Percentiles rank a stretch among this genome's conserved stretches.
phyloP scores from a whole-genome alignment of 2,113 vertebrate species.

The Electrona antarctica region DNA sequence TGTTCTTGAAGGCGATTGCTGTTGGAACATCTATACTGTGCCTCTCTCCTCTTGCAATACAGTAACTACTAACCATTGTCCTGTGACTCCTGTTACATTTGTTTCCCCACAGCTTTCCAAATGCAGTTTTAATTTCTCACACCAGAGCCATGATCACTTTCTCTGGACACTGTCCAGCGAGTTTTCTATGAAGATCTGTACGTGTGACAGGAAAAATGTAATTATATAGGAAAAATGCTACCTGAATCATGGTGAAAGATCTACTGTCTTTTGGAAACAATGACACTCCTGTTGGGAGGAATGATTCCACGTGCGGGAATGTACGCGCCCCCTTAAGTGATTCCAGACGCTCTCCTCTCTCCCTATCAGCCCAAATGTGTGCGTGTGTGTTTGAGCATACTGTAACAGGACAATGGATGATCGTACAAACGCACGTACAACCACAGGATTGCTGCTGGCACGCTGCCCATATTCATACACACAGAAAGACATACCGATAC shows the following conservation, averaged over 20 bases:
- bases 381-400: too few relatives aligned
- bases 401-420: too few relatives aligned
- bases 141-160: conserved; percentile 2
- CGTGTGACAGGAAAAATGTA: conserved; percentile 53
- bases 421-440: too few relatives aligned
- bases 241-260: conserved; percentile 60
- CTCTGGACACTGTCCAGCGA: not conserved
- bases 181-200: conserved; percentile 33
- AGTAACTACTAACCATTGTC: too few relatives aligned
- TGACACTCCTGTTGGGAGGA: conserved; percentile 71
- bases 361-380: conserved; percentile 32
- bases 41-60: too few relatives aligned
- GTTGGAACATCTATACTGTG: too few relatives aligned
- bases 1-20: too few relatives aligned
- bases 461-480: not conserved
- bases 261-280: conserved; percentile 71
- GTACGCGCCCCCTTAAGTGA: conserved; percentile 61
- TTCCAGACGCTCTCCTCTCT: conserved; percentile 71
- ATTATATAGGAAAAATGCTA: conserved; percentile 58
- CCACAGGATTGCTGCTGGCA: too few relatives aligned
- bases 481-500: conserved; percentile 12
- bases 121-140: not conserved
- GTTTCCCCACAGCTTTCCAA: conserved; percentile 1
- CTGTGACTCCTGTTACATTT: too few relatives aligned
- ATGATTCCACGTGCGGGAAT: conserved; percentile 72